phyloP scores from a whole-genome alignment of 2,888 invertebrate genomes.

The Meiosimyza decipiens region DNA sequence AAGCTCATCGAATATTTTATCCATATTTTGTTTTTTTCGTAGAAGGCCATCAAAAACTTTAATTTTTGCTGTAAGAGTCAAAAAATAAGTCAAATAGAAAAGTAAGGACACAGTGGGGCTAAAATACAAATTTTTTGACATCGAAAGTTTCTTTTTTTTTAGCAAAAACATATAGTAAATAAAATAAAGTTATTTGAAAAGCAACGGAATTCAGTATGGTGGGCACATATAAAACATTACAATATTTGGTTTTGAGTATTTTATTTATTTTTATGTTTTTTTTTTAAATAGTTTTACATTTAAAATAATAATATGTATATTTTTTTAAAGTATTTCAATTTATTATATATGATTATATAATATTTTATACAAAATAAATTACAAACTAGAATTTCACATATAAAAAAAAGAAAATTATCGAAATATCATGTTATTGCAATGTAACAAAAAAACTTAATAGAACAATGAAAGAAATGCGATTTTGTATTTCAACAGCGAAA shows the following conservation, averaged over 20 bases:
- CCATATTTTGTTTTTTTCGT: too few species aligned
- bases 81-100: too few species aligned
- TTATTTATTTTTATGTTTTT: conserved; percentile 37
- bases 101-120: too few species aligned
- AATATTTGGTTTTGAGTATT: conserved; percentile 25
- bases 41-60: too few species aligned
- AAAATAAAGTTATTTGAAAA: too few species aligned
- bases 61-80: too few species aligned
- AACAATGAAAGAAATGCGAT: neutral
- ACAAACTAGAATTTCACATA: conserved; percentile 44
- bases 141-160: too few species aligned
- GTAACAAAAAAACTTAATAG: conserved; percentile 27
- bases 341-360: conserved; percentile 25
- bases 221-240: too few species aligned
- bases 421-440: conserved; percentile 23
- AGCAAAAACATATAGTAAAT: too few species aligned
- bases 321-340: conserved; percentile 28
- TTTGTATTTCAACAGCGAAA: neutral
- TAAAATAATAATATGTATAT: conserved; percentile 29
- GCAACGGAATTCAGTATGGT: too few species aligned
- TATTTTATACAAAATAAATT: conserved; percentile 43
- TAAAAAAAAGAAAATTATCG: conserved; percentile 32
- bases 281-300: conserved; percentile 37
- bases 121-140: too few species aligned
- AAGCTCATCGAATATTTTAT: too few species aligned